Evolutionary conservation across 2,797 vertebrate genomes (phyloP), one percentile per base, ranked within the genome.

Genomic region (Brotula barbata): DNA sequence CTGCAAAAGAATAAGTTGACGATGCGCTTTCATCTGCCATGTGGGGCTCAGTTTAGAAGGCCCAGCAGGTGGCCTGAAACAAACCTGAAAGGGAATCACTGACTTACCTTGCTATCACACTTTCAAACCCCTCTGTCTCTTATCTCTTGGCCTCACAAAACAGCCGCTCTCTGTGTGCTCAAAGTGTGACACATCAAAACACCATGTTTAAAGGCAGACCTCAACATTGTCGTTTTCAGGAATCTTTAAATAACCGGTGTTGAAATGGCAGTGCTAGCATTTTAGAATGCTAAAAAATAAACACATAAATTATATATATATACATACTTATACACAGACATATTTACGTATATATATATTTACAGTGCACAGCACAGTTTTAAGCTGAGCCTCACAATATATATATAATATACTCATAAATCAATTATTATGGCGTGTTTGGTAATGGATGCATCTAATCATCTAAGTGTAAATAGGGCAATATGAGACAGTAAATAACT

Each of bases 51-150:
- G 71, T 78, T 80, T 76, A 64, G 53, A 78, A 22, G 59, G 59
- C 61, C 64, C 75, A 67, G 77, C 79, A 72, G 71, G 84, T 84
- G 64, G 78, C 43, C 61, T 23, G 43, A 75, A 69, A 77, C 43
- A 53, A 68, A 68, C 79, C 81, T 81, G 65, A 80, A 73, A 78
- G 65, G 23, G 21, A 77, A 68, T 58, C 15, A 1, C 12, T 55
- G 64, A 56, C 57, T 59, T 55, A 5, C 45, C 55, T 75, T 23
- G 17, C 66, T 48, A 61, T 75, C 55, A 71, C 25, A 68, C 61
- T 51, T 68, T 68, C 64, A 74, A 64, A 70, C 62, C 46, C 39
- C 16, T 19, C 60, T 0, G 45, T 37, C 48, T 68, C 75, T 81
- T 72, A 86, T 85, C 69, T 81, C 54, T 36, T 1, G 28, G 58